Evolutionary conservation across 2,113 vertebrate genomes (phyloP).

Genomic region (Saguinus midas): DNA sequence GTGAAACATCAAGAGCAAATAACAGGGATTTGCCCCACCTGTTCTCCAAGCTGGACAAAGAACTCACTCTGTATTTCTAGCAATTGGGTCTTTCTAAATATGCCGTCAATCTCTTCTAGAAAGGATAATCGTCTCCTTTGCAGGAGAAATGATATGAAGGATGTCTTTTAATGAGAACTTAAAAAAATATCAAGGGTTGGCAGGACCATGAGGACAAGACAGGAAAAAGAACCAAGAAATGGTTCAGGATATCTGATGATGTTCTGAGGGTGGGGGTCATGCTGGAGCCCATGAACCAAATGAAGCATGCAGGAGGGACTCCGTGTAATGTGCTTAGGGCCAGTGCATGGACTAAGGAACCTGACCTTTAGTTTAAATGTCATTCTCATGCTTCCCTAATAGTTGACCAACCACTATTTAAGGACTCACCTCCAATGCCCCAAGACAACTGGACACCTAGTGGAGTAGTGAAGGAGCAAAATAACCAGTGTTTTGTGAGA

Average conservation of each 20-base stretch:
- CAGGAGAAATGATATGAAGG: neutral
- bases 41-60: neutral
- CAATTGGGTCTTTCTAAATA: neutral
- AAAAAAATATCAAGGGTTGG: neutral
- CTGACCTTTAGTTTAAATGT: neutral
- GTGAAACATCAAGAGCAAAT: neutral
- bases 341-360: neutral
- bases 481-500: neutral
- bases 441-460: neutral
- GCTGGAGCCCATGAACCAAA: neutral
- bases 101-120: neutral
- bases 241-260: neutral
- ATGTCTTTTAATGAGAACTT: neutral
- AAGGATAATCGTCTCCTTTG: neutral
- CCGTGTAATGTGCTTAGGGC: neutral
- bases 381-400: neutral
- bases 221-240: neutral
- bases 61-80: neutral
- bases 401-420: neutral
- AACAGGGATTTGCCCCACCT: neutral
- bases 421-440: neutral
- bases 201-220: neutral
- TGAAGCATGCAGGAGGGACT: neutral
- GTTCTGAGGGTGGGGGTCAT: neutral
- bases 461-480: neutral